Base-by-base conservation (phyloP, 2,888 invertebrate genomes). In the Amblyjoppa fuscipennis region DNA sequence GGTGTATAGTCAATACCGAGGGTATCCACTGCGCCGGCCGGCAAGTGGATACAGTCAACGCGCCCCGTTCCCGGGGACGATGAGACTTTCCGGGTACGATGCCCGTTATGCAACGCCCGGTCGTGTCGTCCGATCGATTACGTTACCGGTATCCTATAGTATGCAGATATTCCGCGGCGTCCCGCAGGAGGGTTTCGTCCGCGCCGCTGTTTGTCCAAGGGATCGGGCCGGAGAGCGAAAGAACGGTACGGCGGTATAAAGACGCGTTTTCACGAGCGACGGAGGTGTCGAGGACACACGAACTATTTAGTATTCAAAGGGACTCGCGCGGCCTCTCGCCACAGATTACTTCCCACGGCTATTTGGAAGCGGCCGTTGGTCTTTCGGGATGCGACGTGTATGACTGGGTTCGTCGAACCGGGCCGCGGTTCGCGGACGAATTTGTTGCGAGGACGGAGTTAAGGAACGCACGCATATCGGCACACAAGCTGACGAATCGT, bases 311-410 rank as follows among this genome's bases (percentile, higher is more conserved):
- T 92, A 92, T 93, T 93, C 92, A 83, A 89, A 89, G 89, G 87
- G 90, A 82, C 90, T 89, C 84, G 90, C 90, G 88, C 90, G 88
- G 74, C 71, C 85, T 82, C 71, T 74, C 75, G 79, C 70, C 66
- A 82, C 82, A 79, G 82, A 80, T 89, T 91, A 92, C 93, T 93
- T 93, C 93, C 93, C 94, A 94, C 93, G 93, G 93, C 92, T 92
- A 91, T 93, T 92, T 91, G 90, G 89, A 93, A 93, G 92, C 92
- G 91, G 87, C 89, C 9, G 86, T 81, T 88, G 89, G 89, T 91
- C 90, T 90, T 92, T 91, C 88, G 91, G 91, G 91, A 92, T 91
- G 92, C 91, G 88, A 83, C 70, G 78, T 71, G 78, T 77, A 64
- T 41, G 53, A 66, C 82, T 88, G 80, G 83, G 88, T 86, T 85